Evolutionary conservation across 2,888 invertebrate genomes (phyloP), one percentile per base, ranked within the genome.

Genomic region (Digitonthophagus gazella): DNA sequence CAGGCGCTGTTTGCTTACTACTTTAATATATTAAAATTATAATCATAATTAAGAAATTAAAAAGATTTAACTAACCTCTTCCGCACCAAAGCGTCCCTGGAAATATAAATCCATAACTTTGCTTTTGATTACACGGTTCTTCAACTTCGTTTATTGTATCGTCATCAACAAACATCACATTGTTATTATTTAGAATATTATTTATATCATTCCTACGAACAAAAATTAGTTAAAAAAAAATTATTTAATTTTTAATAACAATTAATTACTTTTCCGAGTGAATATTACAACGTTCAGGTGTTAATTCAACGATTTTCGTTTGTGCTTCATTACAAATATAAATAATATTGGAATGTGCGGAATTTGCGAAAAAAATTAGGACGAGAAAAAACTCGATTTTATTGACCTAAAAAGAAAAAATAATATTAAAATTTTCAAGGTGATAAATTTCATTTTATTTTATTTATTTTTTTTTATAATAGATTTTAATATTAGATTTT

Each of bases 61-160:
- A 19, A 56, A 19, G 71, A 69, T 76, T n/a, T n/a, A n/a, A n/a
- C n/a, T n/a, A 76, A 84, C 86, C 92, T 64, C 90, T 89, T 0
- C 92, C 92, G 78, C 92, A 93, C 91, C 92, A 93, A 78, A 91
- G 91, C 0, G 93, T 93, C 1, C 92, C 92, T 67, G 89, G 88
- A 77, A 86, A 87, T 44, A 86, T 86, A 75, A 87, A 87, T n/a
- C 86, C 86, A 2, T 81, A 81, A 69, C 82, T 79, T 69, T 80
- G 77, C 3, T 78, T 75, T 0, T 78, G 75, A 22, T 73, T 84
- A 75, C 89, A 89, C 4, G 88, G 86, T 66, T 85, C 83, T 75
- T 87, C 87, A 67, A 89, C 79, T 72, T 87, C 86, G 55, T 83
- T 80, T 2, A 89, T 85, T 0, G 88, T 86, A 67, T 88, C 87